Base-by-base conservation (phyloP, 2,113 vertebrate genomes). In the Baryphthengus martii region DNA sequence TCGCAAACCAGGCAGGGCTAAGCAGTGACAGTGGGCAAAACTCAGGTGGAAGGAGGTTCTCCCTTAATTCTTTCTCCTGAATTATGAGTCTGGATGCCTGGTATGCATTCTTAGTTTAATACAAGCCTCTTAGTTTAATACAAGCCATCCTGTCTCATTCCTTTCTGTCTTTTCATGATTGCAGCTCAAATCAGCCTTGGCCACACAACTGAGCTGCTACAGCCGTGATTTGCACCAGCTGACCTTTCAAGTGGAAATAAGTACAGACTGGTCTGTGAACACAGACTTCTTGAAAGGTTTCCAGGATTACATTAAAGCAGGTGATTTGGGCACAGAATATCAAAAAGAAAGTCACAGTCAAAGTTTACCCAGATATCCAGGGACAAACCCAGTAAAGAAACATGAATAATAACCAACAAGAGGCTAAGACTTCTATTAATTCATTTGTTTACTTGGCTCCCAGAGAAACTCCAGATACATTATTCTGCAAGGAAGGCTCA, bases 161-260 rank as follows among this genome's bases (percentile, higher is more conserved):
- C 28, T 56, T 82, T 72, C 20, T 85, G 6, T 35, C 33, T 33
- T 74, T 85, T 71, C 35, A 3, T 13, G 37, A 33, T 26, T 0
- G 1, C 74, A 91, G 58, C 77, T 85, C 39, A 11, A 13, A 90
- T 21, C 65, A 84, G 47, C 83, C 50, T 1, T 1, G 56, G 79
- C 47, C 85, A 68, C 68, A 79, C 82, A 28, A 67, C 59, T 0
- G 72, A 81, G 85, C 88, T 45, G 82, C 92, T 78, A 56, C 93
- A 87, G 88, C 90, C 92, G 37, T 23, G 83, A n/a, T 59, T 65
- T 86, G 83, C 65, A 75, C 85, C 93, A 90, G 66, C 83, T 68
- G 68, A 56, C 68, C 83, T 95, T 96, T 93, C 93, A 94, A 81
- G 95, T 96, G 95, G 92, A 95, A 95, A 93, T 96, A 47, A 72